Conservation (phyloP, 2,113 vertebrate species). For the Centropristis striata region DNA sequence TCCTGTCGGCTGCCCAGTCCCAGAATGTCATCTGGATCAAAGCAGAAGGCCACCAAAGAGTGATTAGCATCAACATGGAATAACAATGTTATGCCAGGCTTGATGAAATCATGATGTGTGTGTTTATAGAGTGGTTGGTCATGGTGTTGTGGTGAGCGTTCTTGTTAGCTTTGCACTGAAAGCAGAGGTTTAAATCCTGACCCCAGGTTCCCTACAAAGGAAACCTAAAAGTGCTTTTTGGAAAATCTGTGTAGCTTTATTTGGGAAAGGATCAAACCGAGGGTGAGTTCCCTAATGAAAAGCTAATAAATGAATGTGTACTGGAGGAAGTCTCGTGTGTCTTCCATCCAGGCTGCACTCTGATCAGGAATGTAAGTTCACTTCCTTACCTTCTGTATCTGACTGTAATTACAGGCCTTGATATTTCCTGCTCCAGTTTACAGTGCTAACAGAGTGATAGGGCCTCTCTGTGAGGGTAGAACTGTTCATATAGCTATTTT, state of each 20-base stretch:
- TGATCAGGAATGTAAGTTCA: constrained; percentile 74
- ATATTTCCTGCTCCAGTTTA: constrained; percentile 70
- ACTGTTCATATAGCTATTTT: constrained; percentile 38
- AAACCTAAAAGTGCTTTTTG: constrained; percentile 10
- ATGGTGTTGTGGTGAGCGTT: not conserved
- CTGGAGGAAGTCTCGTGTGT: constrained; percentile 62
- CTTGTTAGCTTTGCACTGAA: constrained; percentile 11
- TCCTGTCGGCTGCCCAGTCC: constrained; percentile 53
- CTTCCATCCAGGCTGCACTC: constrained; percentile 50
- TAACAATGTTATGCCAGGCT: constrained; percentile 23
- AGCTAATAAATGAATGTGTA: constrained; percentile 70
- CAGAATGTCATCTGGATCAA: constrained; percentile 45
- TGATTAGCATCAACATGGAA: constrained; percentile 39
- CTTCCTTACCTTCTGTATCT: constrained; percentile 76
- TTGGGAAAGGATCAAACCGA: constrained; percentile 54
- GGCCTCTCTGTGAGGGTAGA: constrained; percentile 32
- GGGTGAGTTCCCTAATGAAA: constrained; percentile 59
- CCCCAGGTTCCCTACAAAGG: constrained; percentile 1
- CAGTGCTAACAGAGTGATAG: constrained; percentile 59
- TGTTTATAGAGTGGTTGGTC: constrained; percentile 35
- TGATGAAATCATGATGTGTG: constrained; percentile 38
- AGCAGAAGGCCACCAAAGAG: constrained; percentile 27
- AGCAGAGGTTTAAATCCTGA: constrained; percentile 17
- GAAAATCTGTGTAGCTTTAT: constrained; percentile 45
- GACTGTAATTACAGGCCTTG: constrained; percentile 75